Base-by-base conservation (phyloP, 2,888 invertebrate genomes). In the Hemicrepidius hirtus region DNA sequence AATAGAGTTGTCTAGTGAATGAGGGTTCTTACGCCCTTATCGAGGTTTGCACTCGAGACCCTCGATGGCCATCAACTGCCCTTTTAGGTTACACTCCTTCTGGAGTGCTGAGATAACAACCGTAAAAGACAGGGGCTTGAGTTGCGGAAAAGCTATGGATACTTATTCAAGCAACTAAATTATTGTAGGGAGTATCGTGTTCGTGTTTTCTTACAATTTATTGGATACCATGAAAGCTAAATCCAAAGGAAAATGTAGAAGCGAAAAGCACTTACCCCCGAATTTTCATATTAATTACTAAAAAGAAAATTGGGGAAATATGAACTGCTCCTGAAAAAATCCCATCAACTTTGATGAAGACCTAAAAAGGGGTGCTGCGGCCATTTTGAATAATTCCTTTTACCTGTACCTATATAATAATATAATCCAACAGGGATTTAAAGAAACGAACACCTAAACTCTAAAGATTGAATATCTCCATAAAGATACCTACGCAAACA, bases 1-100 rank as follows among this genome's bases (percentile, higher is more conserved):
- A 80, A 80, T 80, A 80, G 79, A 80, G 76, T 78, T 80, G 79
- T 80, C 79, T 79, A 75, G 77, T 72, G 50, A 59, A 64, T 59
- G 57, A 41, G 70, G 68, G 66, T 46, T 63, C 57, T 57, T 67
- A 68, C 41, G 75, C 65, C 69, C 79, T 80, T 80, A 80, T 80
- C 79, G 75, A 68, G 75, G 68, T 76, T 76, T 76, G 74, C 79
- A 77, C 75, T 75, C 76, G 35, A 73, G 35, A 66, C 72, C 75
- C 75, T 74, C 74, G 77, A 78, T 79, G 78, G 77, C 78, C 80
- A 78, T 79, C 79, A 77, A 78, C 75, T 72, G 72, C 70, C 75
- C 75, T 76, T 74, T 78, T 76, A 75, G 62, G 75, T 68, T 77
- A 75, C 76, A 70, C 70, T 77, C 70, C 75, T 73, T 66, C 78